phyloP scores from a whole-genome alignment of 2,888 invertebrate species.

The Macrophya alboannulata region DNA sequence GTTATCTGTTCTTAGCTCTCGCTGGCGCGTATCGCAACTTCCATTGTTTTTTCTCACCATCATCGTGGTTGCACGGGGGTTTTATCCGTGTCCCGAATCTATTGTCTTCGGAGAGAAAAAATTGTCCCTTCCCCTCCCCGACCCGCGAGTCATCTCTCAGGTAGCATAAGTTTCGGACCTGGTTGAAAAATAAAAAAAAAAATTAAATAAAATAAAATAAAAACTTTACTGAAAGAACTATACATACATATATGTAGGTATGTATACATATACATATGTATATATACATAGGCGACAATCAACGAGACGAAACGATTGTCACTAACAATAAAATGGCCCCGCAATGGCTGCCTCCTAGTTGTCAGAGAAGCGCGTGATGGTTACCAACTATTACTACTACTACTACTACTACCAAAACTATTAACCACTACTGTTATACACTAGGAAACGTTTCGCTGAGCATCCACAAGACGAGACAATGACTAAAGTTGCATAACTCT shows the following conservation, averaged over 20 bases:
- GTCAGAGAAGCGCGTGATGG: conserved; percentile 13
- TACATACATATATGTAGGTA: too few species aligned
- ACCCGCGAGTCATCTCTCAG: too few species aligned
- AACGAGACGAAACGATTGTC: conserved; percentile 43
- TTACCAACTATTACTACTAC: background rate
- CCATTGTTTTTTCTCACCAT: conserved; percentile 37
- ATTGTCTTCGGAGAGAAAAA: conserved; percentile 15
- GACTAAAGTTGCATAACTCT: conserved; percentile 42
- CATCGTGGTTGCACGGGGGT: background rate
- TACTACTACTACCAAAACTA: too few species aligned
- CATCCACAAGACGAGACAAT: conserved; percentile 40
- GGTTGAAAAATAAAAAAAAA: background rate
- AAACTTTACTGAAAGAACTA: background rate
- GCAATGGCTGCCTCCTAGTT: conserved; percentile 3
- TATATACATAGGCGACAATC: background rate
- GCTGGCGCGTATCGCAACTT: conserved; percentile 43
- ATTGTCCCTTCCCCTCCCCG: too few species aligned
- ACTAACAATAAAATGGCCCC: conserved; percentile 43
- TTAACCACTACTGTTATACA: too few species aligned
- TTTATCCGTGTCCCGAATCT: conserved; percentile 42
- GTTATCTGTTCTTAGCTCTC: conserved; percentile 38
- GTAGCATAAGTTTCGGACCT: conserved; percentile 10
- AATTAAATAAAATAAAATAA: background rate
- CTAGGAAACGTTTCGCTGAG: conserved; percentile 13
- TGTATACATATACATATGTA: too few species aligned